Conservation (phyloP, 2,888 invertebrate species). For the Xestia rhomboidea region DNA sequence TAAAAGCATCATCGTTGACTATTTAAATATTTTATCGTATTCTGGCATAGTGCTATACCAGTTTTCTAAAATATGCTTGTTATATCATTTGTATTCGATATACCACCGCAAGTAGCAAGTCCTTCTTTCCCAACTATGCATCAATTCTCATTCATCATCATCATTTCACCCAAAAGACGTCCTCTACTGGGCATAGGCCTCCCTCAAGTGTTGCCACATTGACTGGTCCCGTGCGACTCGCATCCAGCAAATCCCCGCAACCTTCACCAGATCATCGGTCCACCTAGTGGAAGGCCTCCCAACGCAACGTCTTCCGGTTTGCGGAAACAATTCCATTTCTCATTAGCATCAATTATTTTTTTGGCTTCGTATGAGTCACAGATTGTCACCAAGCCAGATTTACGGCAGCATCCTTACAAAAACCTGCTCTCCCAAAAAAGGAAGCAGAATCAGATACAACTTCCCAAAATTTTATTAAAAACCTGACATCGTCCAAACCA, state of each 20-base stretch:
- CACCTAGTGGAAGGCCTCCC: too few relatives aligned
- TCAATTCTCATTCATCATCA: background rate
- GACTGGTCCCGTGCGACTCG: too few relatives aligned
- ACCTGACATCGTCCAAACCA: constrained; percentile 17
- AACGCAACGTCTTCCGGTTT: too few relatives aligned
- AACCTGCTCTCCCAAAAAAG: background rate
- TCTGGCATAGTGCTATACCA: background rate
- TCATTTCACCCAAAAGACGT: too few relatives aligned
- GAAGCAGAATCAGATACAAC: background rate
- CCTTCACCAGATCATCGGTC: too few relatives aligned
- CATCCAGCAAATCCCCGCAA: too few relatives aligned
- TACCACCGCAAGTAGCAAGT: background rate
- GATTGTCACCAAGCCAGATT: background rate
- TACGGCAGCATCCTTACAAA: background rate
- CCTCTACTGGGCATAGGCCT: too few relatives aligned
- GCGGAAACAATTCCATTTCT: background rate
- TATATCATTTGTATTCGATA: background rate
- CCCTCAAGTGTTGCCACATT: too few relatives aligned
- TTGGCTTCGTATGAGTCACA: background rate
- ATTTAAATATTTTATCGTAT: too few relatives aligned
- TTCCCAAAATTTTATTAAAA: constrained; percentile 16
- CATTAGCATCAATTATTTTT: background rate
- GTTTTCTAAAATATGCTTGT: background rate
- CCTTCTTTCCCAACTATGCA: background rate
- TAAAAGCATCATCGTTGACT: background rate